phyloP scores from a whole-genome alignment of 2,888 invertebrate genomes.

The Eupsilia transversa region DNA sequence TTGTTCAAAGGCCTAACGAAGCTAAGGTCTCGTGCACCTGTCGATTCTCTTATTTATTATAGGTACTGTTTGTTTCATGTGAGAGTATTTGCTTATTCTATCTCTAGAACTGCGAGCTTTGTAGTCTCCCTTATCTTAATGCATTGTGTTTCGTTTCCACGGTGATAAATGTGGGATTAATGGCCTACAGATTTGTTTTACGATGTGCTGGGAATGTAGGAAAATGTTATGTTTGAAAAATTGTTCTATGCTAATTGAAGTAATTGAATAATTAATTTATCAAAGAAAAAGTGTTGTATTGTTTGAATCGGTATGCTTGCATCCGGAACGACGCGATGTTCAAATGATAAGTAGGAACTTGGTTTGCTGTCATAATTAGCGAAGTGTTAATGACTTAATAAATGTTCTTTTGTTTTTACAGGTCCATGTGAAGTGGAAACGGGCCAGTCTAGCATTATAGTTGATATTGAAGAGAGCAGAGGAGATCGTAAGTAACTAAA shows the following conservation, averaged over 20 bases:
- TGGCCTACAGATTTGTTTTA: constrained; percentile 45
- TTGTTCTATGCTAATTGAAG: neutral
- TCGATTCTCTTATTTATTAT: constrained; percentile 80
- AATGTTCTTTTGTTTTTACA: constrained; percentile 68
- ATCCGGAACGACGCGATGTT: neutral
- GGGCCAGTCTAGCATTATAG: constrained; percentile 96
- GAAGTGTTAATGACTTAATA: neutral
- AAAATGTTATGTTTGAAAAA: constrained; percentile 15
- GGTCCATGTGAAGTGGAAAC: constrained; percentile 95
- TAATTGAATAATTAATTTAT: constrained; percentile 10
- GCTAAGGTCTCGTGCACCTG: constrained; percentile 76
- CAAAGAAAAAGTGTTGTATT: constrained; percentile 3
- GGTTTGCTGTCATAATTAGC: neutral
- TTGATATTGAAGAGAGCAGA: constrained; percentile 97
- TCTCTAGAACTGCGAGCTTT: constrained; percentile 43
- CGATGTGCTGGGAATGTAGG: constrained; percentile 25
- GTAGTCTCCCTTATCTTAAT: constrained; percentile 63
- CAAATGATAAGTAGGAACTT: neutral
- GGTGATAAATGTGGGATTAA: constrained; percentile 60
- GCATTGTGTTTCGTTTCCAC: constrained; percentile 59
- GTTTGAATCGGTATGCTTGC: neutral
- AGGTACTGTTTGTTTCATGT: constrained; percentile 71
- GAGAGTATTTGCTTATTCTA: constrained; percentile 65
- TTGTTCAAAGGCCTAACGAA: constrained; percentile 74
- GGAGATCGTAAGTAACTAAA: constrained; percentile 93